Evolutionary conservation across 2,797 vertebrate genomes (phyloP), one percentile per base, ranked within the genome.

Genomic region (Phylloscopus collybita): DNA sequence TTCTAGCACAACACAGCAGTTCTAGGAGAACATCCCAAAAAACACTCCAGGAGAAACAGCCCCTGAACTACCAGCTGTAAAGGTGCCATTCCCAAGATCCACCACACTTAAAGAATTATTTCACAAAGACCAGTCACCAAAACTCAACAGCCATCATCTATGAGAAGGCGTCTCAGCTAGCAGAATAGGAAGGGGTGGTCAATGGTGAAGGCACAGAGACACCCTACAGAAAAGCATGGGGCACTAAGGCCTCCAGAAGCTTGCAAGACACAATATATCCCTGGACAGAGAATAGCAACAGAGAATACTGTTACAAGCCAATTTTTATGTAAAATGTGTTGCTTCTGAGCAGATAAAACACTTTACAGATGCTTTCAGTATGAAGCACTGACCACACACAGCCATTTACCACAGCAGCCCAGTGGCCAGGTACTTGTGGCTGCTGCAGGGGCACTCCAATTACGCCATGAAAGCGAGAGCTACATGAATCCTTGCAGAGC

Each of bases 361-460:
- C 10, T 34, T 34, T 11, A 62, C 0, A 9, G 59, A 25, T 10
- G 49, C 23, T 8, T 70, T 32, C 80, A 61, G 49, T 20, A 38
- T 7, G 14, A 57, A 76, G 60, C 34, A 76, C 54, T 53, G 32
- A 45, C 7, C 38, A 69, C 50, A 42, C 4, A 1, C 15, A 79
- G 56, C 45, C 8, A 50, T 0, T 7, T 6, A 23, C 21, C 54
- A 42, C 56, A 84, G 82, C 42, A 83, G 60, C 54, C 26, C 42
- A 53, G 14, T 13, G 16, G 13, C 78, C 4, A 5, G 5, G 16
- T 32, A 49, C 18, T 51, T 0, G 0, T 50, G 44, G 53, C 30
- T 29, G 44, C 18, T 57, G 36, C 47, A 49, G 20, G 11, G 30
- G 10, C 29, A 40, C 27, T 29, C 53, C 25, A 45, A 56, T 2